These are phyloP conservation scores for Frankliniella intonsa DNA, from an alignment of 2,888 invertebrate species.

Conservation along the genomic window DNA sequence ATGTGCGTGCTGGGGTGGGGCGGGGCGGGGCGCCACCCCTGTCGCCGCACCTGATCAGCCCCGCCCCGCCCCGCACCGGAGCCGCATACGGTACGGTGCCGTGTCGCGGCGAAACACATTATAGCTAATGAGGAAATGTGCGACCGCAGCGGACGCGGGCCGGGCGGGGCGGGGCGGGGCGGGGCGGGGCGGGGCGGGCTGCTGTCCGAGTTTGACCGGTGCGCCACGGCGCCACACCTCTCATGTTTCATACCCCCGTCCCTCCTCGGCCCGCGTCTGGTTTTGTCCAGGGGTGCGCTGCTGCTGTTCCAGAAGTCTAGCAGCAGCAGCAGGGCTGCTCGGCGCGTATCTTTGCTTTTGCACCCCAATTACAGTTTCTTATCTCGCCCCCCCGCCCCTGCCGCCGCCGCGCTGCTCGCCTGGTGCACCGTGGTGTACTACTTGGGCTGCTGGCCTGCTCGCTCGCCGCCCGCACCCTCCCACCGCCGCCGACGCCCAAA, in stretches of 20 bases:
- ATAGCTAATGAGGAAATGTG: constrained; percentile 18
- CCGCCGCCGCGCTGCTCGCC: background rate
- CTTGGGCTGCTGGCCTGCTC: background rate
- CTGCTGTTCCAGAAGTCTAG: background rate
- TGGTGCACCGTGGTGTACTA: no score
- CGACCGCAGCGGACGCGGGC: background rate
- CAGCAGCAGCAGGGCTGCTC: background rate
- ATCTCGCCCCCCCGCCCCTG: background rate
- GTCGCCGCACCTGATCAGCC: no score
- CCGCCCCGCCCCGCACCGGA: no score
- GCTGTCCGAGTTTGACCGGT: no score
- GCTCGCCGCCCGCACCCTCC: no score
- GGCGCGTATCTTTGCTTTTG: constrained; percentile 19
- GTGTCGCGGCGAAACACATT: background rate
- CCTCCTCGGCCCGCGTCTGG: background rate
- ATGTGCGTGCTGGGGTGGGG: no score
- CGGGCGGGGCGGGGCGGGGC: background rate
- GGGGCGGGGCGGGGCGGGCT: background rate
- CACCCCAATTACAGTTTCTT: constrained; percentile 23
- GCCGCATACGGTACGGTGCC: background rate
- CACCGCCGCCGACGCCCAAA: background rate
- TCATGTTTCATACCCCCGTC: background rate
- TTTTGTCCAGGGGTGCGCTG: background rate
- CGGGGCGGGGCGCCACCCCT: no score
- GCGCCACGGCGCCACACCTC: background rate